phyloP scores from a whole-genome alignment of 2,113 vertebrate genomes.

The Tachysurus vachellii region DNA sequence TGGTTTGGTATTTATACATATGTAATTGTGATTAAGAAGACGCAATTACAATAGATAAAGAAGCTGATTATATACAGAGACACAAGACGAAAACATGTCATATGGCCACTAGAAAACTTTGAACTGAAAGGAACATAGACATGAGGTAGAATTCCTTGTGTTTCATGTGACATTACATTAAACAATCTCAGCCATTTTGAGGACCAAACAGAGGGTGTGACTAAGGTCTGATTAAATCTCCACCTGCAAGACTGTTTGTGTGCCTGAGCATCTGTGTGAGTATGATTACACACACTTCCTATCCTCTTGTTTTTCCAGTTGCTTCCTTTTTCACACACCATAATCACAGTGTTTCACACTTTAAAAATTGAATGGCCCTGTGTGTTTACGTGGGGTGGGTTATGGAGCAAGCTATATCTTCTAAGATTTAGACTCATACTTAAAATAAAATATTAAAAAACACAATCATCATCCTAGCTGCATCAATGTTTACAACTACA shows the following conservation, averaged over 20 bases:
- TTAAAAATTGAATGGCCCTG: constrained; percentile 22
- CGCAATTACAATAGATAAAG: background rate
- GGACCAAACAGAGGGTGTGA: background rate
- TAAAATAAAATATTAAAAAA: background rate
- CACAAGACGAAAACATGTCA: background rate
- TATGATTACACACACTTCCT: constrained; percentile 52
- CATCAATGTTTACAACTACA: background rate
- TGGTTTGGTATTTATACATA: background rate
- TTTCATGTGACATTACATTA: background rate
- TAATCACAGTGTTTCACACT: constrained; percentile 41
- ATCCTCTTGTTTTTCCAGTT: constrained; percentile 61
- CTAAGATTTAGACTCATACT: background rate
- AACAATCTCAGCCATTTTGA: background rate
- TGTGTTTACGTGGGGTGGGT: constrained; percentile 1
- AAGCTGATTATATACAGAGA: background rate
- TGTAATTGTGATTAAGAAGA: background rate
- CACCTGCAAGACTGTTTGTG: constrained; percentile 45
- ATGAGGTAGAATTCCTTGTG: background rate
- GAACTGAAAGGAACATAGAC: background rate
- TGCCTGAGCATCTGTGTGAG: constrained; percentile 28
- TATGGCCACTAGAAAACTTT: background rate
- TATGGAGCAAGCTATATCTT: background rate
- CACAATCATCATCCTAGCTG: background rate
- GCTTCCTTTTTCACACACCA: constrained; percentile 55
- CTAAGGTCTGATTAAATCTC: constrained; percentile 30